Base-by-base conservation (phyloP, 1,140 invertebrate species). In the Macrocentrus cingulum region DNA sequence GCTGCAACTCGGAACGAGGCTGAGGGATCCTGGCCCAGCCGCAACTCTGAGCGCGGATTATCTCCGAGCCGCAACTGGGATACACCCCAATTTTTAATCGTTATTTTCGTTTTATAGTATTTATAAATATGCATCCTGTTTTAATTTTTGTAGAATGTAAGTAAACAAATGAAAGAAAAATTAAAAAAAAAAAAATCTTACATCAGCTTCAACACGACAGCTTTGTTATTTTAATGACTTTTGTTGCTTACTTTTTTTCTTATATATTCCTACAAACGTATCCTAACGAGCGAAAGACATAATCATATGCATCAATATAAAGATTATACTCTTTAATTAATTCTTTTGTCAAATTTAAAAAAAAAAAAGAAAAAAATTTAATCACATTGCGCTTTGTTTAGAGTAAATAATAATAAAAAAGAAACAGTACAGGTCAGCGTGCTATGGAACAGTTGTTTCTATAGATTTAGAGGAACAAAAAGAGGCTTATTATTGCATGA, bases 61-160 rank as follows among this genome's bases (percentile, higher is more conserved):
- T n/a, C n/a, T n/a, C n/a, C n/a, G n/a, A n/a, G n/a, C n/a, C n/a
- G n/a, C n/a, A n/a, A n/a, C n/a, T n/a, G n/a, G n/a, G n/a, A n/a
- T n/a, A n/a, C n/a, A n/a, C n/a, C n/a, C n/a, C n/a, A n/a, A n/a
- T n/a, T 51, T 51, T 36, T 3, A 51, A 37, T 51, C 34, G 18
- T 39, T 51, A 37, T 20, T 51, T 20, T 18, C 25, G 25, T 51
- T 51, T 18, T 51, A 51, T 37, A 37, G 16, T 51, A 51, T 51
- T 51, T 51, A 37, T 51, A 4, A 32, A 51, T 37, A 51, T 36
- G 46, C 6, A 16, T 49, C 20, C 23, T 51, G 49, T 51, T 51
- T 51, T 37, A 51, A 51, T 37, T 51, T 51, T 51, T 51, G 29
- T 20, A 51, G 32, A 51, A 22, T 51, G 29, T 51, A 51, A 48